Conservation (phyloP, 2,888 invertebrate genomes). For the Spodoptera littoralis region DNA sequence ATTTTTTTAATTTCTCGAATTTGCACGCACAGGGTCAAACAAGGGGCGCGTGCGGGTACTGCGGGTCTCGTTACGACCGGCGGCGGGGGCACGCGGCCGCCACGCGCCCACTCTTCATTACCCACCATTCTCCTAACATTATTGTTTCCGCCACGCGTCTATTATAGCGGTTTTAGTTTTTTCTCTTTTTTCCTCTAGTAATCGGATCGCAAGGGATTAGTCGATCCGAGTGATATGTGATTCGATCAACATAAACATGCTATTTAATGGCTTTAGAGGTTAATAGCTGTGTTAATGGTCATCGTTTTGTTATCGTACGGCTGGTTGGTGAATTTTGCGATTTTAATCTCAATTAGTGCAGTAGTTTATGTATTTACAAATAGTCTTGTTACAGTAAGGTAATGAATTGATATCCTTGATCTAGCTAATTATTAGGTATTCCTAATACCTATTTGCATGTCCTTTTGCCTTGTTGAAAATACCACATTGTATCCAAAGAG, state of each 20-base stretch:
- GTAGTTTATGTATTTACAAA: too few relatives aligned
- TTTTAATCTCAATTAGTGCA: background rate
- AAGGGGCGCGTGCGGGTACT: conserved; percentile 55
- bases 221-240: conserved; percentile 74
- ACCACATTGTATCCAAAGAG: too few relatives aligned
- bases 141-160: conserved; percentile 86
- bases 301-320: conserved; percentile 20
- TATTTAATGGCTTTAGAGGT: conserved; percentile 75
- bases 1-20: conserved; percentile 51
- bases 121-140: conserved; percentile 78
- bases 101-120: conserved; percentile 82
- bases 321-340: conserved; percentile 19
- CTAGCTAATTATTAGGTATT: too few relatives aligned
- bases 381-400: too few relatives aligned
- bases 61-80: conserved; percentile 65
- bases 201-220: conserved; percentile 80
- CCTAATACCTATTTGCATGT: too few relatives aligned
- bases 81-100: conserved; percentile 63
- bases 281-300: conserved; percentile 69
- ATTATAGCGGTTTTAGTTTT: conserved; percentile 70
- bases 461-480: too few relatives aligned
- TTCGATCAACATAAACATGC: conserved; percentile 83
- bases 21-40: conserved; percentile 55
- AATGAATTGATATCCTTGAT: too few relatives aligned
- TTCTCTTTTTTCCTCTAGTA: conserved; percentile 69